Evolutionary conservation across 2,888 invertebrate genomes (phyloP).

Genomic region (Nasonovia ribisnigri): DNA sequence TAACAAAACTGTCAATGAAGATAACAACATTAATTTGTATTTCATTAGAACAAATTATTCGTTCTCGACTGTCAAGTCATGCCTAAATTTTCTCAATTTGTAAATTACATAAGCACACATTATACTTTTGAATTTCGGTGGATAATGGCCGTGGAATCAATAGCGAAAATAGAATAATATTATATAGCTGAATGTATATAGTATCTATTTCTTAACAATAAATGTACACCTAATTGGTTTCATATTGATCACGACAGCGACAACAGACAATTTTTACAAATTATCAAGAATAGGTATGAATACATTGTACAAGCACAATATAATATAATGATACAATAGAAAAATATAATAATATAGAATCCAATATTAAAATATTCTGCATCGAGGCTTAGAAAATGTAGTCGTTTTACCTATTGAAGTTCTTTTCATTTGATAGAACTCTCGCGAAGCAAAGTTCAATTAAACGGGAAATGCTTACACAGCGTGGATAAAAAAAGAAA

Average conservation of each 20-base stretch:
- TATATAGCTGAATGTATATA: background rate
- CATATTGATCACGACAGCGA: background rate
- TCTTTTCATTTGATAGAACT: background rate
- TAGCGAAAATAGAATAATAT: background rate
- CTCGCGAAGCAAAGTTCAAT: background rate
- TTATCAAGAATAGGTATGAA: background rate
- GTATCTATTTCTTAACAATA: background rate
- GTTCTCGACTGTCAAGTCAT: background rate
- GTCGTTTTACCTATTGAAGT: background rate
- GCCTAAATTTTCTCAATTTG: background rate
- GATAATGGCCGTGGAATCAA: background rate
- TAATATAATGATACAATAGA: background rate
- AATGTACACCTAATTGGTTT: background rate
- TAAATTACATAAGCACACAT: background rate
- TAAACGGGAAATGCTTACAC: background rate
- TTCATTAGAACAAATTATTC: background rate
- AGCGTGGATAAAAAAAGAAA: background rate
- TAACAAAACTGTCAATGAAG: background rate
- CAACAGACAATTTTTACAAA: background rate
- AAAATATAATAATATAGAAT: background rate
- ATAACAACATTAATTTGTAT: background rate
- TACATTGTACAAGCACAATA: background rate
- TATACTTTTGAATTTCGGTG: background rate
- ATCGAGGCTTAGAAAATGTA: background rate
- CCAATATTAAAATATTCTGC: background rate